phyloP scores from a whole-genome alignment of 1,140 invertebrate species.

The Habropoda laboriosa region DNA sequence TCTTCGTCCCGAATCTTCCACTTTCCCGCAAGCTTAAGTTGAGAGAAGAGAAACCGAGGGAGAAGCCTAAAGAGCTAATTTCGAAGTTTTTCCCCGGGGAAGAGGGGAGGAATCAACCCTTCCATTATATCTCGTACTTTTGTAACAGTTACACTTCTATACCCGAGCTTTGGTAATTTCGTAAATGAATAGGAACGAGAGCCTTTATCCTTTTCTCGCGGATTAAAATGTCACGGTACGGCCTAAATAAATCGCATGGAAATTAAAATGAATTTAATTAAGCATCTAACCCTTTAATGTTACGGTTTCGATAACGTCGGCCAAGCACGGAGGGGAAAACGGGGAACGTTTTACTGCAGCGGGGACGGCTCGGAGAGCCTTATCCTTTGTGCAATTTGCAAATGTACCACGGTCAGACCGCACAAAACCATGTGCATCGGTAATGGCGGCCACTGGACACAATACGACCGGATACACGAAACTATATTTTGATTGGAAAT shows the following conservation, averaged over 20 bases:
- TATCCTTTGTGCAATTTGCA: constrained; percentile 37
- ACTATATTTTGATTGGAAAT: constrained; percentile 28
- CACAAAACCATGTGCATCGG: neutral
- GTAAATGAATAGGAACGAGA: neutral
- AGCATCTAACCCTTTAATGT: neutral
- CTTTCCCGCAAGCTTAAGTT: no score
- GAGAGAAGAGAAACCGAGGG: no score
- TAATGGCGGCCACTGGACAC: constrained; percentile 5
- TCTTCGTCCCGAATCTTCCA: no score
- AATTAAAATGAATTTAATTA: constrained; percentile 36
- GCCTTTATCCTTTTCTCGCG: no score
- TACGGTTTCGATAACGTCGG: neutral
- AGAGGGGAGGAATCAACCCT: no score
- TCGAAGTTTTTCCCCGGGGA: no score
- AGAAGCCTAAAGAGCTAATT: no score
- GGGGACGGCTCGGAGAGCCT: neutral
- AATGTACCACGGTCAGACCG: constrained; percentile 6
- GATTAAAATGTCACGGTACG: no score
- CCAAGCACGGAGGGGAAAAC: neutral
- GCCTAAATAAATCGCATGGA: neutral
- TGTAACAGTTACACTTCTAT: no score
- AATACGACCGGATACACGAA: neutral
- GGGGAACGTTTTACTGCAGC: constrained; percentile 10
- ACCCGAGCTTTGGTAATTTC: neutral
- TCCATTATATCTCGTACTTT: no score